Base-by-base conservation (phyloP, 2,888 invertebrate species). In the Apamea anceps region DNA sequence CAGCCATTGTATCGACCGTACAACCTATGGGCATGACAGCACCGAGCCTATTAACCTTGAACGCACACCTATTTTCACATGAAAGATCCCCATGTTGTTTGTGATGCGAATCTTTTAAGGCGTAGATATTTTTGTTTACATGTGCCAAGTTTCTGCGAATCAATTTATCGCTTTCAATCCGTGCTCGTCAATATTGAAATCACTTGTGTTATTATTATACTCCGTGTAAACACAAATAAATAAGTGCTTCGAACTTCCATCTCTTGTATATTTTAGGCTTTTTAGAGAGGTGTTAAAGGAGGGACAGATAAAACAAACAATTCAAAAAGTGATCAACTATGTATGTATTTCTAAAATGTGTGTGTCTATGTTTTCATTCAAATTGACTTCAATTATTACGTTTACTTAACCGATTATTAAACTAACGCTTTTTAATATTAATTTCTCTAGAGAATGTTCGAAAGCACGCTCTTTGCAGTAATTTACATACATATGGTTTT, bases 21-120 rank as follows among this genome's bases (percentile, higher is more conserved):
- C 54, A 88, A 89, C 72, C 72, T 79, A 79, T 79, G 77, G 72
- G 77, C 84, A 80, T 83, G 86, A 79, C 90, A 88, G 87, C 82
- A 85, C 83, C 90, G 84, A 89, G 82, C 85, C 81, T 87, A 91
- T 89, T 93, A 92, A 93, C 95, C 95, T 95, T 95, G 95, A 90
- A 90, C 89, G 87, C 94, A 94, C 91, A 90, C 93, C 89, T 88
- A 88, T 91, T 91, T 94, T 94, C 93, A 91, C 94, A 92, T 92
- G 87, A 90, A 91, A 89, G 88, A 89, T 82, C 88, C 88, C 89
- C 87, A 85, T 76, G 77, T 73, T 77, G 77, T 72, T 79, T 70
- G 57, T 63, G 66, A 12, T 37, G 37, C 12, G 48, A 79, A 80
- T 74, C 75, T 79, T 68, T 28, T 81, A 71, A 74, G 10, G 75